These are phyloP conservation scores for Apodemus speciosus DNA, from an alignment of 2,113 vertebrate species.

Conservation along the genomic window DNA sequence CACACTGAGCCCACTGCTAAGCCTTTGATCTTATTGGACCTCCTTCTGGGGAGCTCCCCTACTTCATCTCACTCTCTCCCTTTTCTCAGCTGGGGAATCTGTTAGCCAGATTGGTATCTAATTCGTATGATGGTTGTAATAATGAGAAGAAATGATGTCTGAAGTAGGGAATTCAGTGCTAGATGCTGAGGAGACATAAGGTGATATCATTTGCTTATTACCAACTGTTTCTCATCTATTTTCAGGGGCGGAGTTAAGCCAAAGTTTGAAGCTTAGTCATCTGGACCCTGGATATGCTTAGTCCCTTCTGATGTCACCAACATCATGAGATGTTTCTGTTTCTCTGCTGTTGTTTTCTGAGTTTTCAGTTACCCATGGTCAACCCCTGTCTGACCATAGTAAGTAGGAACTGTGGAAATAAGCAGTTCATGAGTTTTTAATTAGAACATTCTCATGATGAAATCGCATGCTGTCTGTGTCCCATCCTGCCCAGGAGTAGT, in stretches of 20 bases:
- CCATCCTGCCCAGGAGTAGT: too few relatives aligned
- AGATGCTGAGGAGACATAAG: not conserved
- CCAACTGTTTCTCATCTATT: not conserved
- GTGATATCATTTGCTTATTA: not conserved
- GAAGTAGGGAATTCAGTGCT: not conserved
- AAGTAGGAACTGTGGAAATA: not conserved
- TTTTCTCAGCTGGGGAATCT: not conserved
- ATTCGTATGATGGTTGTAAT: not conserved
- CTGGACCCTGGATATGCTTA: not conserved
- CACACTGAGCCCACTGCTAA: not conserved
- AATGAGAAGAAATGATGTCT: not conserved
- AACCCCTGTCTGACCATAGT: not conserved
- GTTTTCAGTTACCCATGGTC: not conserved
- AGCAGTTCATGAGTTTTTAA: not conserved
- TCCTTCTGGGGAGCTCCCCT: not conserved
- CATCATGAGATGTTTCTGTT: not conserved
- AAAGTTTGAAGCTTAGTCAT: not conserved
- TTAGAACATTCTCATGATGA: not conserved
- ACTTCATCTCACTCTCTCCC: not conserved
- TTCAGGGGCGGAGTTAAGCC: not conserved
- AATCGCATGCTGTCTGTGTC: too few relatives aligned
- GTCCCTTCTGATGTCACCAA: not conserved
- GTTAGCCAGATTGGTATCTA: not conserved
- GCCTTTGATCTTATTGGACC: not conserved
- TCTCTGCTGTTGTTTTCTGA: not conserved